A percentile compares a stretch with the other conserved stretches of the same genome.
phyloP scores from a whole-genome alignment of 2,888 invertebrate species.

The Eristalinus sepulchralis region DNA sequence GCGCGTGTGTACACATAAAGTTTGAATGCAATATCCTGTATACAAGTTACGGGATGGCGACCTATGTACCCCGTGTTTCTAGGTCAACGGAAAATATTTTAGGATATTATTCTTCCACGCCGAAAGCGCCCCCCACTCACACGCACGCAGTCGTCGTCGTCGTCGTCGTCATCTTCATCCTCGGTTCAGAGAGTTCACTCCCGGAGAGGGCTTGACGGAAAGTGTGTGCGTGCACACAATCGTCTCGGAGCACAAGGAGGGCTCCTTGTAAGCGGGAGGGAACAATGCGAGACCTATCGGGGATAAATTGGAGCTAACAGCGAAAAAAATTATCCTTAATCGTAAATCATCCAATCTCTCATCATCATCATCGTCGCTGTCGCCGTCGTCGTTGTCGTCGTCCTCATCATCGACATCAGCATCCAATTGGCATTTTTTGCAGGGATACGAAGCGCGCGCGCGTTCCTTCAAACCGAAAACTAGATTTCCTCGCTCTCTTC shows the following conservation, averaged over 20 bases:
- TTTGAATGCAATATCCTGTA: constrained; percentile 68
- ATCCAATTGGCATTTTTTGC: not conserved
- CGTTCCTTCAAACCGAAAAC: constrained; percentile 17
- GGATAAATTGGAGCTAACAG: constrained; percentile 42
- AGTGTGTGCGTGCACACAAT: not conserved
- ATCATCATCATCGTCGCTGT: constrained; percentile 11
- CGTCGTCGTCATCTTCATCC: too few relatives aligned
- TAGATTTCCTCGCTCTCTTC: constrained; percentile 14
- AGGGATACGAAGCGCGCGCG: constrained; percentile 47
- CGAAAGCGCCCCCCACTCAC: not conserved
- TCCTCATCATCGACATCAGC: not conserved
- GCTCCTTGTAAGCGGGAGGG: not conserved
- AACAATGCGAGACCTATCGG: constrained; percentile 48
- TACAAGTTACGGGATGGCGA: constrained; percentile 34
- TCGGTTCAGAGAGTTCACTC: not conserved
- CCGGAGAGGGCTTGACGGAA: too few relatives aligned
- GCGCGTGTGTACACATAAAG: constrained; percentile 56
- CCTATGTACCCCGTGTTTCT: constrained; percentile 63
- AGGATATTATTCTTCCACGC: constrained; percentile 40
- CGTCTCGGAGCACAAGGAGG: not conserved
- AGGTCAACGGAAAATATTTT: constrained; percentile 66
- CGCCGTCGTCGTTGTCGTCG: not conserved
- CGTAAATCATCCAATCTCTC: constrained; percentile 64
- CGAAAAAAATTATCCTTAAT: constrained; percentile 51
- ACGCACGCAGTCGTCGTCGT: not conserved